phyloP scores from a whole-genome alignment of 2,113 vertebrate genomes.

The Falcunculus frontatus region DNA sequence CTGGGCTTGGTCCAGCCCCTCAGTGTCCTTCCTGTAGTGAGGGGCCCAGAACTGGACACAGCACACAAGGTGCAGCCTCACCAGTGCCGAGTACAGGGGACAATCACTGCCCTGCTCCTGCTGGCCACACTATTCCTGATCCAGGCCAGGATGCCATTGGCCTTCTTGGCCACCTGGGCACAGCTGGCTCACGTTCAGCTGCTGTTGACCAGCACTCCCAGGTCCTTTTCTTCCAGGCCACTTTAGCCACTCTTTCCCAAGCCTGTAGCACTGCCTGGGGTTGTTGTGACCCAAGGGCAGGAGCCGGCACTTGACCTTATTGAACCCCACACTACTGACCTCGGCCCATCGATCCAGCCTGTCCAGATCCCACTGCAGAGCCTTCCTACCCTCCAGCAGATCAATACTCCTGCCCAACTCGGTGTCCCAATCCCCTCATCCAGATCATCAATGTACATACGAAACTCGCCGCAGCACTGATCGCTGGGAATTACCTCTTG shows the following conservation, averaged over 20 bases:
- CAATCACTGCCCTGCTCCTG: neutral
- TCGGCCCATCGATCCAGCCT: rapidly evolving
- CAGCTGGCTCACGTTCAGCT: neutral
- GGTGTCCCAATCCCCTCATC: neutral
- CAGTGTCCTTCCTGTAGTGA: neutral
- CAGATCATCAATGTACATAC: neutral
- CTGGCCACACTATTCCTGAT: neutral
- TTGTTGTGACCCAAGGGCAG: neutral
- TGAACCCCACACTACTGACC: neutral
- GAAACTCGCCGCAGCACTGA: neutral
- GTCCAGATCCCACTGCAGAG: neutral
- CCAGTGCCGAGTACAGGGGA: neutral
- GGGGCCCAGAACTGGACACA: rapidly evolving
- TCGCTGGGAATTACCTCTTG: neutral
- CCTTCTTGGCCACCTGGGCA: neutral
- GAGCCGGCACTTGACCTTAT: rapidly evolving
- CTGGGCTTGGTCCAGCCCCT: rapidly evolving
- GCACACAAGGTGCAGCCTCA: rapidly evolving
- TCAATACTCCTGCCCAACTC: neutral
- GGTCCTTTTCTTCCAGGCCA: neutral
- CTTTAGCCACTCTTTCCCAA: neutral
- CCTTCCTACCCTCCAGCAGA: neutral
- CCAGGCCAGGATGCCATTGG: neutral
- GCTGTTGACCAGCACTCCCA: neutral
- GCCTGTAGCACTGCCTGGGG: neutral